These are phyloP conservation scores for Drosophila kanekoi DNA, from an alignment of 2,888 invertebrate species.

Conservation along the genomic window DNA sequence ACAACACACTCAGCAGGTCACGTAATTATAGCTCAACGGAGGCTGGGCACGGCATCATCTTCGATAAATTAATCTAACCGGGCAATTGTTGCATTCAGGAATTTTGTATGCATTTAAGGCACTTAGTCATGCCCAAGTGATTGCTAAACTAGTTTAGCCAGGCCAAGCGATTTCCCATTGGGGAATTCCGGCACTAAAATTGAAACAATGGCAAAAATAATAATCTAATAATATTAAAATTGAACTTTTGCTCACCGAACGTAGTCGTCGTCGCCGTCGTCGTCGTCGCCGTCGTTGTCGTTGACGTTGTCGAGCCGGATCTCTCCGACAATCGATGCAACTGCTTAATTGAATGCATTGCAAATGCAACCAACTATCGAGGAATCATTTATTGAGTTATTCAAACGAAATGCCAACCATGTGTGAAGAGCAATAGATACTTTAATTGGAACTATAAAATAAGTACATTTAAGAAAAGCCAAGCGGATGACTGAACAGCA, in stretches of 20 bases:
- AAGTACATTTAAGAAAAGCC: slow-evolving; percentile 8
- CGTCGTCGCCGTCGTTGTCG: background rate
- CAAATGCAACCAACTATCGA: slow-evolving; percentile 52
- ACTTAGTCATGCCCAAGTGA: slow-evolving; percentile 80
- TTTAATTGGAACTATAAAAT: slow-evolving; percentile 53
- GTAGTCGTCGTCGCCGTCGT: background rate
- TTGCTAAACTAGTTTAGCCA: slow-evolving; percentile 76
- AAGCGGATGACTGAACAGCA: slow-evolving; percentile 9
- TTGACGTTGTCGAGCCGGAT: slow-evolving; percentile 53
- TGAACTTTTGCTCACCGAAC: slow-evolving; percentile 51
- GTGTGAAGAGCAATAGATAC: slow-evolving; percentile 61
- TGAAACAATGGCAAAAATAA: slow-evolving; percentile 65
- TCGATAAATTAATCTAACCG: slow-evolving; percentile 70
- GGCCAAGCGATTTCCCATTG: slow-evolving; percentile 65
- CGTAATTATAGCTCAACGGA: slow-evolving; percentile 60
- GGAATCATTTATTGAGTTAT: slow-evolving; percentile 74
- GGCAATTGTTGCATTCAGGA: slow-evolving; percentile 34
- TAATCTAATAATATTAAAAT: slow-evolving; percentile 70
- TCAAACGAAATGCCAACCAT: slow-evolving; percentile 74
- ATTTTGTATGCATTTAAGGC: slow-evolving; percentile 80
- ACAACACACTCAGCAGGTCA: slow-evolving; percentile 23
- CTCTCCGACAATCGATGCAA: slow-evolving; percentile 51
- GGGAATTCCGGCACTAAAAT: slow-evolving; percentile 67
- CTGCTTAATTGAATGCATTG: slow-evolving; percentile 67
- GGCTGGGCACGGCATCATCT: slow-evolving; percentile 58